A percentile compares a stretch with the other conserved stretches of the same genome.
Evolutionary conservation across 2,888 invertebrate species (phyloP).

Genomic region (Drosophila parthenogenetica): DNA sequence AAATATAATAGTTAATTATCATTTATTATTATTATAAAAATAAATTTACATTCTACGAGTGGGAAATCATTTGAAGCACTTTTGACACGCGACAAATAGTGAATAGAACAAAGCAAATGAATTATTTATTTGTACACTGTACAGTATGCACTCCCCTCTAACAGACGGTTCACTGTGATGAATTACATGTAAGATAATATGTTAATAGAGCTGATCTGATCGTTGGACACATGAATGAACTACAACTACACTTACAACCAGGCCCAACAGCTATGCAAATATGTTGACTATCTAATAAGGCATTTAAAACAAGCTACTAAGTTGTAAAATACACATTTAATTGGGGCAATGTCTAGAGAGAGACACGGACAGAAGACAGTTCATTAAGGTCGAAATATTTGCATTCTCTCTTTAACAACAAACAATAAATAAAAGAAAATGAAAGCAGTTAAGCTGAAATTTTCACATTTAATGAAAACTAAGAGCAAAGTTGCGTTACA

Average conservation of each 20-base stretch:
- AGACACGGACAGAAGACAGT: constrained; percentile 13
- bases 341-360: constrained; percentile 25
- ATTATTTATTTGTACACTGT: constrained; percentile 46
- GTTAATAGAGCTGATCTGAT: constrained; percentile 23
- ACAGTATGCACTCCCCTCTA: background rate
- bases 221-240: constrained; percentile 49
- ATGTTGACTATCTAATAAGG: constrained; percentile 20
- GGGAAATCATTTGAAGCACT: constrained; percentile 37
- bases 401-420: constrained; percentile 9
- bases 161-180: background rate
- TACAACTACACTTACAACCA: constrained; percentile 3
- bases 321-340: constrained; percentile 28
- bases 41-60: constrained; percentile 8
- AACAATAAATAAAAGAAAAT: constrained; percentile 11
- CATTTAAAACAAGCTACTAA: constrained; percentile 28
- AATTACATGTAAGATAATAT: constrained; percentile 29
- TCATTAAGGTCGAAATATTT: constrained; percentile 30
- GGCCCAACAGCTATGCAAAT: constrained; percentile 56
- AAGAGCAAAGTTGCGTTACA: background rate
- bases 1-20: constrained; percentile 19
- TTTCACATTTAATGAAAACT: background rate
- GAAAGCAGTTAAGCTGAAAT: constrained; percentile 11
- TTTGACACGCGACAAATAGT: constrained; percentile 50
- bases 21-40: background rate
- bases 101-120: constrained; percentile 34